A percentile compares a stretch with the other conserved stretches of the same genome.
Evolutionary conservation across 2,888 invertebrate genomes (phyloP).

Genomic region (Tineola bisselliella): DNA sequence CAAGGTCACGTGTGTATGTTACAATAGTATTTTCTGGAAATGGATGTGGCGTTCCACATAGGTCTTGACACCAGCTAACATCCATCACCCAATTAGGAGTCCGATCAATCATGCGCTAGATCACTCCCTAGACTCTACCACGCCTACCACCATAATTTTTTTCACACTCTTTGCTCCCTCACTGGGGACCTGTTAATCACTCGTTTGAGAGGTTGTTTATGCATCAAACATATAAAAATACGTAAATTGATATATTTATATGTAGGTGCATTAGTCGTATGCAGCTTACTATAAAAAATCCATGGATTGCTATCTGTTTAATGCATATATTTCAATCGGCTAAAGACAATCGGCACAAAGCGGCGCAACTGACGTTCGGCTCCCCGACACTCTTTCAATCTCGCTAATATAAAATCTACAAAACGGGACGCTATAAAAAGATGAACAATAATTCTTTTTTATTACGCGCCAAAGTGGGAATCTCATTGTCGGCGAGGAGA

Average conservation of each 20-base stretch:
- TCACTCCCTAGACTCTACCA: slow-evolving; percentile 49
- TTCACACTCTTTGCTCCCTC: slow-evolving; percentile 38
- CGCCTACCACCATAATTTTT: slow-evolving; percentile 45
- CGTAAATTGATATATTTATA: background rate
- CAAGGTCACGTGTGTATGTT: background rate
- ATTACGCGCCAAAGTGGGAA: slow-evolving; percentile 66
- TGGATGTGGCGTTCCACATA: background rate
- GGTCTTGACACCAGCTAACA: slow-evolving; percentile 38
- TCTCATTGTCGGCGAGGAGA: slow-evolving; percentile 64
- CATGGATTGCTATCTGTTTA: slow-evolving; percentile 23
- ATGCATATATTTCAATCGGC: slow-evolving; percentile 10
- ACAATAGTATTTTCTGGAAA: background rate
- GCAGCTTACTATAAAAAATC: too few species aligned
- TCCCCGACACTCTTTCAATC: slow-evolving; percentile 41
- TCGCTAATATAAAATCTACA: slow-evolving; percentile 53
- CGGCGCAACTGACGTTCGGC: background rate
- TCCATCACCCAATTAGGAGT: slow-evolving; percentile 82
- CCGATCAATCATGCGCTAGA: slow-evolving; percentile 77
- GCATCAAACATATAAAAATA: background rate
- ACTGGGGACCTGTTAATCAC: slow-evolving; percentile 60
- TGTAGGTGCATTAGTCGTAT: too few species aligned
- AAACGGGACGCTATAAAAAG: slow-evolving; percentile 60
- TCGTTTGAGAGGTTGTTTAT: slow-evolving; percentile 29
- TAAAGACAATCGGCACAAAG: slow-evolving; percentile 12
- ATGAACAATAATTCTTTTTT: slow-evolving; percentile 68